These are phyloP conservation scores for Dendrolimus punctatus DNA, from an alignment of 1,140 invertebrate species.

Conservation along the genomic window DNA sequence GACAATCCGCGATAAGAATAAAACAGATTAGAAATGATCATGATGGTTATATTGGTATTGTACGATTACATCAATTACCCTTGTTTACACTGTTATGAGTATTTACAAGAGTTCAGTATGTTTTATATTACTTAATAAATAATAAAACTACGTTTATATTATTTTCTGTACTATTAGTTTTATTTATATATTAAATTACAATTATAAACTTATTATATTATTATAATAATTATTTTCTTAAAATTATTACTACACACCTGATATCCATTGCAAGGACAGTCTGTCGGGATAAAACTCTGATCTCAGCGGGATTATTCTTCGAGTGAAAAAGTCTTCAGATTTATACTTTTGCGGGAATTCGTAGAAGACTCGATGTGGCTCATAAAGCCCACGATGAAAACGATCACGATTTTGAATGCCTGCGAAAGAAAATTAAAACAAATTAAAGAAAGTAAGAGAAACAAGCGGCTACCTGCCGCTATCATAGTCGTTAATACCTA, in stretches of 20 bases:
- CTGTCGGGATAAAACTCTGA: conserved; percentile 45
- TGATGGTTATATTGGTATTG: no score
- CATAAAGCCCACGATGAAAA: conserved; percentile 20
- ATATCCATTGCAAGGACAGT: conserved; percentile 42
- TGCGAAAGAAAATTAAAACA: conserved; percentile 15
- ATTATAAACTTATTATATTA: conserved; percentile 1
- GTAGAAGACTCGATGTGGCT: conserved; percentile 28
- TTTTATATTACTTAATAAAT: no score
- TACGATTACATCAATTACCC: no score
- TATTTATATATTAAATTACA: no score
- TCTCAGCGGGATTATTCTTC: conserved; percentile 48
- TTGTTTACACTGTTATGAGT: no score
- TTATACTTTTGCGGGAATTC: conserved; percentile 11
- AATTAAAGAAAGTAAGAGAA: background rate
- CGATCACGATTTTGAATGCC: conserved; percentile 10
- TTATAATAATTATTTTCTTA: background rate
- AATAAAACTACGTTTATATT: no score
- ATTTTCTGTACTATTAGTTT: no score
- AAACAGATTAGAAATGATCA: no score
- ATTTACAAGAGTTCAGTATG: no score
- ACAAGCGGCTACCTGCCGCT: no score
- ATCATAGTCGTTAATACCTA: no score
- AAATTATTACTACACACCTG: conserved; percentile 26
- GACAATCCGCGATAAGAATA: no score
- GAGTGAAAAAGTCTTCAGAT: conserved; percentile 37